phyloP scores from a whole-genome alignment of 2,888 invertebrate species.

The Lacanobia oleracea region DNA sequence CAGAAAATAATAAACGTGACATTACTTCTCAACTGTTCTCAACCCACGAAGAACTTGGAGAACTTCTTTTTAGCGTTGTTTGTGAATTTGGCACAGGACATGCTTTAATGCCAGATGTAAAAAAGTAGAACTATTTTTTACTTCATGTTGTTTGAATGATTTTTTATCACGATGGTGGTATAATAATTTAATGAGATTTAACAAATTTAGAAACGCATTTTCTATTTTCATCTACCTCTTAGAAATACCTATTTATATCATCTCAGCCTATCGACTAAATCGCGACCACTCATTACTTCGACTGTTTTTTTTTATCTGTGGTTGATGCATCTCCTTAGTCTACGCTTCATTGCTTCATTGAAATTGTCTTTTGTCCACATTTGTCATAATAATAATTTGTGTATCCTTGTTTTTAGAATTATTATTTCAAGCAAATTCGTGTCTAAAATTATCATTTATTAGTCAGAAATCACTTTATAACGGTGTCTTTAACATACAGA shows the following conservation, averaged over 20 bases:
- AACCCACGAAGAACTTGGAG: constrained; percentile 42
- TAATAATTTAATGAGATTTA: not conserved
- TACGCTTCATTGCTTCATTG: too few species aligned
- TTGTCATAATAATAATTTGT: not conserved
- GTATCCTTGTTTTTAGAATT: too few species aligned
- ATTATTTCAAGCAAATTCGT: not conserved
- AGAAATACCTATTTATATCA: too few species aligned
- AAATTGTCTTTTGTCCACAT: too few species aligned
- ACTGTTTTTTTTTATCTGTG: too few species aligned
- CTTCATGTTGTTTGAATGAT: not conserved
- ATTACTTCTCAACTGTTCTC: constrained; percentile 41
- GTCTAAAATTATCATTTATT: not conserved
- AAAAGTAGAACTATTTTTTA: not conserved
- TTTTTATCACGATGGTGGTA: not conserved
- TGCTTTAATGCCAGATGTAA: constrained; percentile 30
- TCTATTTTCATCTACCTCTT: not conserved
- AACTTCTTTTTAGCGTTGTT: constrained; percentile 46
- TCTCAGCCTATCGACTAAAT: not conserved
- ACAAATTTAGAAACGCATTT: not conserved
- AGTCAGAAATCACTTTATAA: not conserved
- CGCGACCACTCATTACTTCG: too few species aligned
- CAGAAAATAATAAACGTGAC: constrained; percentile 61
- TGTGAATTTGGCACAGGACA: constrained; percentile 41
- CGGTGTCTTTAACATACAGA: not conserved
- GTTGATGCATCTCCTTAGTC: too few species aligned